Evolutionary conservation across 2,113 vertebrate species (phyloP), one percentile per base, ranked within the genome.

Genomic region (Ondatra zibethicus): DNA sequence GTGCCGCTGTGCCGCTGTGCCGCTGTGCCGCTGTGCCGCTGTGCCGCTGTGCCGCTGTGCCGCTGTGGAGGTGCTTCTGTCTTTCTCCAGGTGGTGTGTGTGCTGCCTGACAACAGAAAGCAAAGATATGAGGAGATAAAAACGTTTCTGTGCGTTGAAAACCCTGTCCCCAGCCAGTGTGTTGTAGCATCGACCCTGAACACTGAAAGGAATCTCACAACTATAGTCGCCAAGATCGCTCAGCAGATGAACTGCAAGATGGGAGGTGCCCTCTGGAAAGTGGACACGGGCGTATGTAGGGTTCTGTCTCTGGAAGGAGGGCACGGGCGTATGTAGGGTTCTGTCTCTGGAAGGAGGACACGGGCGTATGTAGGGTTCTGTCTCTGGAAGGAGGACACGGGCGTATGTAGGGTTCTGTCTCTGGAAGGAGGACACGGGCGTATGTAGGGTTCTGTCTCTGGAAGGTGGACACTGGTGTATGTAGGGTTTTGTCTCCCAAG

Each of bases 181-280:
- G 99, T 99, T 70, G 0, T 99, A 47, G 94, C 98, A 17, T 98
- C 98, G 7, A 99, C 99, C 13, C 88, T 99, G 45, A 5, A 97
- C 68, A 98, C 98, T 5, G 98, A 99, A 92, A 96, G 97, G 17
- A 3, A 98, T n/a, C 97, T 99, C 25, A 16, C 3, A 98, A 98
- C 99, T 0, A 92, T 99, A 25, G 98, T 98, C 8, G 99, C 99
- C 29, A 99, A 99, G 98, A 99, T 99, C 29, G 99, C 98, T 16
- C 97, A 99, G 81, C 99, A 99, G 97, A 99, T 99, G 98, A 99
- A 99, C 77, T 99, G 99, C 95, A 99, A 99, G 98, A 99, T 99
- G 98, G 99, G 99, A 87, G 99, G 99, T 95, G 99, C 99, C 19
- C 99, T 99, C 52, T 99, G 99, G 99, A 99, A 98, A 19, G 55